Percentiles rank a stretch among this genome's conserved stretches.
These are phyloP conservation scores for Spea bombifrons DNA, from an alignment of 2,113 vertebrate genomes.

Conservation along the genomic window DNA sequence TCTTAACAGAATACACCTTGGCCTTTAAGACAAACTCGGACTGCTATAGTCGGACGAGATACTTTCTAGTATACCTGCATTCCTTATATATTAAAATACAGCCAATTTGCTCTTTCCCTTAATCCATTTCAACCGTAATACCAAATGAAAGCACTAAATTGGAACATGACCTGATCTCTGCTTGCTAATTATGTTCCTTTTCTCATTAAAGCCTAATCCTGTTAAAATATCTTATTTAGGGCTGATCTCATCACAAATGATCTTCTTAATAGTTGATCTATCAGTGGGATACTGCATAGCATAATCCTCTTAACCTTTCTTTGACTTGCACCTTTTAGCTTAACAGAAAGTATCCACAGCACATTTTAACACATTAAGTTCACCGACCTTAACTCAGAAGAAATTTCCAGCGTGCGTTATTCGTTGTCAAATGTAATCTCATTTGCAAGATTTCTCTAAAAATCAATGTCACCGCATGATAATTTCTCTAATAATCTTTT, in stretches of 20 bases:
- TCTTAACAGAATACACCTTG: too few species aligned
- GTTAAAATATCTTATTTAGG: conserved; percentile 37
- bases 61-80: background rate
- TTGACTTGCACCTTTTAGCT: conserved; percentile 34
- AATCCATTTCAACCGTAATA: conserved; percentile 9
- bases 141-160: background rate
- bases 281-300: conserved; percentile 31
- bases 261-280: conserved; percentile 48
- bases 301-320: conserved; percentile 42
- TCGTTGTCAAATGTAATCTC: background rate
- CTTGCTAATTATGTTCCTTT: conserved; percentile 32
- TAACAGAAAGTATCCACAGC: conserved; percentile 6
- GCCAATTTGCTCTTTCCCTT: background rate
- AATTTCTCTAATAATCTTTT: background rate
- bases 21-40: too few species aligned
- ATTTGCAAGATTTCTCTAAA: background rate
- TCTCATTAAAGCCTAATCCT: conserved; percentile 36
- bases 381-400: background rate
- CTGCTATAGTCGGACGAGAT: too few species aligned
- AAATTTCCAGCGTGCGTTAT: background rate
- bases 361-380: conserved; percentile 27
- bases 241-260: conserved; percentile 45
- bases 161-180: conserved; percentile 32
- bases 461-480: background rate
- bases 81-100: background rate